Conservation (phyloP, 1,140 invertebrate genomes). For the Dendrolimus kikuchii region DNA sequence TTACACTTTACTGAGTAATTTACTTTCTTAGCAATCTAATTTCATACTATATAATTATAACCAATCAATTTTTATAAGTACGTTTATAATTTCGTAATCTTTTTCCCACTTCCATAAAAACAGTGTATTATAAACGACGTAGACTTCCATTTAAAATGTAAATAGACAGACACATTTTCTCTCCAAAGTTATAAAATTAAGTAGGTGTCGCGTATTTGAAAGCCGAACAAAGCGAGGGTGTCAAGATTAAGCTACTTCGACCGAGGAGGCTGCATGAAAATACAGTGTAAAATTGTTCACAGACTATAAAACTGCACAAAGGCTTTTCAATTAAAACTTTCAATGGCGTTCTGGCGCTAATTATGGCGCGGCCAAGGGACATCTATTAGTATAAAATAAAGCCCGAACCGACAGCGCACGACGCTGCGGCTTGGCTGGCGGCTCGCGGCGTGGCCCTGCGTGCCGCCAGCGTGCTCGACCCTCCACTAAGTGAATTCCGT, state of each 20-base stretch:
- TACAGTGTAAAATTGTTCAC: constrained; percentile 55
- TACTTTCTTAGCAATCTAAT: no score
- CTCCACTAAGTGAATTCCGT: constrained; percentile 71
- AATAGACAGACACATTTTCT: neutral
- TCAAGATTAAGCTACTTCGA: constrained; percentile 26
- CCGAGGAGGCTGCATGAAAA: constrained; percentile 20
- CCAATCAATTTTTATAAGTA: no score
- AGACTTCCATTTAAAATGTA: neutral
- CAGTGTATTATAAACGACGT: no score
- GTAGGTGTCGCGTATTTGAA: constrained; percentile 2
- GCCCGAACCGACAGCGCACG: constrained; percentile 44
- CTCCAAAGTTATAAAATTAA: constrained; percentile 1
- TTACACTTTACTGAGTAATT: no score
- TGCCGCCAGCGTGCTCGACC: constrained; percentile 18
- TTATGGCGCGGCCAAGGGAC: constrained; percentile 49
- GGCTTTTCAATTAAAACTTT: constrained; percentile 71
- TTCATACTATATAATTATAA: no score
- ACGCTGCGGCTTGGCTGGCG: constrained; percentile 27
- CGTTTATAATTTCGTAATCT: no score
- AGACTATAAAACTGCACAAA: constrained; percentile 64
- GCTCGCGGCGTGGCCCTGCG: constrained; percentile 15
- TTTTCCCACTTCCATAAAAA: no score
- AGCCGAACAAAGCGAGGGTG: constrained; percentile 18
- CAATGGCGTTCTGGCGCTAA: constrained; percentile 55
- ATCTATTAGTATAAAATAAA: constrained; percentile 66